Conservation (phyloP, 2,113 vertebrate species). For the Diadophis punctatus region DNA sequence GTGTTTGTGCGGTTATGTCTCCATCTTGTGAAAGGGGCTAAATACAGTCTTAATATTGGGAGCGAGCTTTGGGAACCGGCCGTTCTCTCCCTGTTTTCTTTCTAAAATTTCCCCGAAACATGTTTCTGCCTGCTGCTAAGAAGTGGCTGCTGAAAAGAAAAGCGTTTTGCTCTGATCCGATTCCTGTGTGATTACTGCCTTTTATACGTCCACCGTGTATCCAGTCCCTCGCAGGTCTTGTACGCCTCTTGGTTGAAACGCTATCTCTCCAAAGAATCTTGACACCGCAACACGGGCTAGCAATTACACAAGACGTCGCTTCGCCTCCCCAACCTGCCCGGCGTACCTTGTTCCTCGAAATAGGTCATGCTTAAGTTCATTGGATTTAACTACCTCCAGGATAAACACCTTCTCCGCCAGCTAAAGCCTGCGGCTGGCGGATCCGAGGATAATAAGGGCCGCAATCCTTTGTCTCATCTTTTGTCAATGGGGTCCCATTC, state of each 20-base stretch:
- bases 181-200: background rate
- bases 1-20: background rate
- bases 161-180: background rate
- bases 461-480: background rate
- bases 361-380: slow-evolving; percentile 18
- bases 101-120: background rate
- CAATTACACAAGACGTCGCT: background rate
- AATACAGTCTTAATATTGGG: background rate
- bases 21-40: no score
- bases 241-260: background rate
- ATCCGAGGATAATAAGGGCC: background rate
- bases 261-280: background rate
- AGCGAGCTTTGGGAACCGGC: no score
- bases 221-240: background rate
- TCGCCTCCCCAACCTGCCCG: background rate
- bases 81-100: background rate
- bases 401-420: slow-evolving; percentile 1
- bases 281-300: background rate
- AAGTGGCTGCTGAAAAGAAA: background rate
- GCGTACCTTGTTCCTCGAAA: slow-evolving; percentile 3
- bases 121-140: background rate
- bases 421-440: background rate
- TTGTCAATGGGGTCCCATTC: background rate
- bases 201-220: background rate
- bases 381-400: slow-evolving; percentile 14